Evolutionary conservation across 2,113 vertebrate species (phyloP).

Genomic region (Grammatotria lemairii): DNA sequence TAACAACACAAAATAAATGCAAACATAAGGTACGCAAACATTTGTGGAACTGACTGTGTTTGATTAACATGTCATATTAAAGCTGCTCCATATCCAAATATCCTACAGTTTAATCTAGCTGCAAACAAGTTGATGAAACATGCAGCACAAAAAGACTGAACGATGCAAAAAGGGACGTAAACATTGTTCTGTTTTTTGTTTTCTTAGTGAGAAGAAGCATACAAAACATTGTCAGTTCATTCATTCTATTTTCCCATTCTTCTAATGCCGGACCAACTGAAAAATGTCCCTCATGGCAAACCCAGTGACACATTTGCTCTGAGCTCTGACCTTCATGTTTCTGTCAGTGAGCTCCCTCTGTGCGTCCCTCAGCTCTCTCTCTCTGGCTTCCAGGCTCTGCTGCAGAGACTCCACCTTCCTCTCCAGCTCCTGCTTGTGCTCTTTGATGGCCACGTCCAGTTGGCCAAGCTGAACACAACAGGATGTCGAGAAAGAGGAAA

Average conservation of each 20-base stretch:
- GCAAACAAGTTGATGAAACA: background rate
- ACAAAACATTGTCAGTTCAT: background rate
- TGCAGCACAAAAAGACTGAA: background rate
- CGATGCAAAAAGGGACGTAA: background rate
- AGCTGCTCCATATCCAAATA: background rate
- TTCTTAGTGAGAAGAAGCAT: background rate
- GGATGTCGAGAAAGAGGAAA: background rate
- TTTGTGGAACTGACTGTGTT: background rate
- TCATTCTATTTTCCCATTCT: background rate
- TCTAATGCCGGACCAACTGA: background rate
- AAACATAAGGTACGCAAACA: background rate
- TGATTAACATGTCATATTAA: background rate
- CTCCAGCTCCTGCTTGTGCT: constrained; percentile 86
- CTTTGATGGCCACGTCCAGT: constrained; percentile 83
- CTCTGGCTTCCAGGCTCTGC: constrained; percentile 75
- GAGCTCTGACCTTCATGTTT: constrained; percentile 74
- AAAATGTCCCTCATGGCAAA: background rate
- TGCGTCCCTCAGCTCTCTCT: constrained; percentile 74
- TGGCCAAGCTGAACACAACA: constrained; percentile 78
- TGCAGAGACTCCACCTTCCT: constrained; percentile 82
- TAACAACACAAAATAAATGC: background rate
- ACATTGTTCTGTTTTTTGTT: background rate
- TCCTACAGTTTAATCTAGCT: background rate
- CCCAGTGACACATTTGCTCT: background rate
- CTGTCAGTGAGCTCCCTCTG: constrained; percentile 78